phyloP scores from a whole-genome alignment of 1,140 invertebrate species.

The Plodia interpunctella region DNA sequence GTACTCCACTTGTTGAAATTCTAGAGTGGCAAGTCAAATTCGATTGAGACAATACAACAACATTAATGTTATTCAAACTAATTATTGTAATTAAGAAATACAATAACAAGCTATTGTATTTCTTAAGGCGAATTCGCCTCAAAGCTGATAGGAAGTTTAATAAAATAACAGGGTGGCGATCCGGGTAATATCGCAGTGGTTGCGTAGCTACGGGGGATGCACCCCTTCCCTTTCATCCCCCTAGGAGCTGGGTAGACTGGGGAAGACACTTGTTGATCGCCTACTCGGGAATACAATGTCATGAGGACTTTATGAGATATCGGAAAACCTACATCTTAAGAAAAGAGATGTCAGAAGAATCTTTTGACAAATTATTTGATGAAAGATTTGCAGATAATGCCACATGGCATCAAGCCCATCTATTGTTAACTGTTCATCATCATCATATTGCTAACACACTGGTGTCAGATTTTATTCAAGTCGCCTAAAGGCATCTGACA shows the following conservation, averaged over 20 bases:
- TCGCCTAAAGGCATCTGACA: too few species aligned
- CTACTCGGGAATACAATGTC: conserved; percentile 15
- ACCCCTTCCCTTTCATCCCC: conserved; percentile 8
- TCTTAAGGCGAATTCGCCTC: too few species aligned
- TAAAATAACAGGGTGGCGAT: background rate
- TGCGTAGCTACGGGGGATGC: conserved; percentile 24
- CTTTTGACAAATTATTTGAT: too few species aligned
- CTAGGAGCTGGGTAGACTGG: conserved; percentile 6
- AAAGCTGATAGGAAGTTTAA: conserved; percentile 4
- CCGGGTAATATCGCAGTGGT: conserved; percentile 11
- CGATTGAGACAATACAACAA: too few species aligned
- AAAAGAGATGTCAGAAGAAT: background rate
- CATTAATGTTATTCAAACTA: background rate
- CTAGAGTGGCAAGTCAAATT: too few species aligned
- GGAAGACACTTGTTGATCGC: conserved; percentile 36
- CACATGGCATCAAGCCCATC: too few species aligned
- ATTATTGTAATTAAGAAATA: background rate
- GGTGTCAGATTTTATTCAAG: too few species aligned
- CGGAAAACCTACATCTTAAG: background rate
- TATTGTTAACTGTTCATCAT: too few species aligned
- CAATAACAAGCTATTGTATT: too few species aligned
- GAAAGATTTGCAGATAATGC: too few species aligned
- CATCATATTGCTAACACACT: too few species aligned
- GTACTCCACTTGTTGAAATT: too few species aligned
- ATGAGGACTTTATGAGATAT: background rate